Percentiles rank a stretch among this genome's conserved stretches.
phyloP scores from a whole-genome alignment of 2,113 vertebrate species.

The Macquaria ambigua region DNA sequence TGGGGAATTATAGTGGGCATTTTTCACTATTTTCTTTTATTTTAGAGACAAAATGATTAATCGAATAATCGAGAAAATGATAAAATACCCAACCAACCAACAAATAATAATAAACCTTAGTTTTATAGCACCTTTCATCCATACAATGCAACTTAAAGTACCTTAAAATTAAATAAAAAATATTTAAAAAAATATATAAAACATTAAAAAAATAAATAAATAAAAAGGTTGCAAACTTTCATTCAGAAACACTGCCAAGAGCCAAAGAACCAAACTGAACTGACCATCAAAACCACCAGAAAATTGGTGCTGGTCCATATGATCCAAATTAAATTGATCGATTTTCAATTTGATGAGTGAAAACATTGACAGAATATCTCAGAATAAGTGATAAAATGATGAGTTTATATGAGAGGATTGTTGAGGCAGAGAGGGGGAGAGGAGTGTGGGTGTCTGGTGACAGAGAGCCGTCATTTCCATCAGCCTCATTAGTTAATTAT shows the following conservation, averaged over 20 bases:
- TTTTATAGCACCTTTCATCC: not conserved
- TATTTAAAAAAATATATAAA: not conserved
- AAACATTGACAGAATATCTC: not conserved
- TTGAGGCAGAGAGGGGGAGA: not conserved
- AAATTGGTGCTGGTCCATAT: not conserved
- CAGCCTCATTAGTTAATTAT: conserved; percentile 70
- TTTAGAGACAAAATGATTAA: not conserved
- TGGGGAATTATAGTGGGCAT: not conserved
- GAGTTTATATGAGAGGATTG: not conserved
- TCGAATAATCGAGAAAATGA: too few relatives aligned
- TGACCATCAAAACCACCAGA: not conserved
- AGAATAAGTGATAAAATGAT: not conserved
- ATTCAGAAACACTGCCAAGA: not conserved
- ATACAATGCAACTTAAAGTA: not conserved
- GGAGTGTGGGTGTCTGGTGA: conserved; percentile 50
- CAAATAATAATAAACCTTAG: too few relatives aligned
- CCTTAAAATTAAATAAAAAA: not conserved
- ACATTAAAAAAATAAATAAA: not conserved
- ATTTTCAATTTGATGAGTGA: not conserved
- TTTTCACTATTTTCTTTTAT: not conserved
- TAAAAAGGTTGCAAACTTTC: not conserved
- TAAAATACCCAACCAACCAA: too few relatives aligned
- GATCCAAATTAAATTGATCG: not conserved
- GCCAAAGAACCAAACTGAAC: not conserved
- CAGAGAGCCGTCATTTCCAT: conserved; percentile 61